Percentiles rank a stretch among this genome's conserved stretches.
phyloP scores from a whole-genome alignment of 30 jellyfish, hydroid and myxozoan genomes.

The Aurelia sp. region DNA sequence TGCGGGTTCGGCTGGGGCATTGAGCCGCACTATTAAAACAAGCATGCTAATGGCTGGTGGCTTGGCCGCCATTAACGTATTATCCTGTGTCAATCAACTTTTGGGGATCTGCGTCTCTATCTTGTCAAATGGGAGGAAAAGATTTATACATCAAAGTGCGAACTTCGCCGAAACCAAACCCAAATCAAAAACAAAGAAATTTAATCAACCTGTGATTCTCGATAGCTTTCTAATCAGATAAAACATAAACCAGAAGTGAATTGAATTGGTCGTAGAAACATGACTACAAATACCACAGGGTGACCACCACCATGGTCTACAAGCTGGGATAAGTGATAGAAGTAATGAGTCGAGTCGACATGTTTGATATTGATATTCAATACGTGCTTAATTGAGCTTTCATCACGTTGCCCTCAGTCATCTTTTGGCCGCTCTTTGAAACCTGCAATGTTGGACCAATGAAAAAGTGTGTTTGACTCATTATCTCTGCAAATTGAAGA shows the following conservation, averaged over 20 bases:
- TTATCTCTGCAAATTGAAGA: no score
- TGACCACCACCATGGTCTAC: not conserved
- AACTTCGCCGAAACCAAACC: constrained; percentile 34
- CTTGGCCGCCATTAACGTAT: constrained; percentile 70
- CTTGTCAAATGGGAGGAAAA: constrained; percentile 78
- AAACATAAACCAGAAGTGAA: constrained; percentile 12
- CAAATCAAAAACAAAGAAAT: constrained; percentile 30
- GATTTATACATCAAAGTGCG: constrained; percentile 8
- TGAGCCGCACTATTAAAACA: constrained; percentile 43
- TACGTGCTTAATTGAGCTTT: not conserved
- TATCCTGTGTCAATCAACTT: constrained; percentile 74
- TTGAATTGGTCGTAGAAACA: not conserved
- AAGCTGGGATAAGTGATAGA: no score
- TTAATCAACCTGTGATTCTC: constrained; percentile 34
- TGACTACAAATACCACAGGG: not conserved
- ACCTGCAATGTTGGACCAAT: no score
- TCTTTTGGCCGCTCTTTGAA: not conserved
- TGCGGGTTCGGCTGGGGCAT: constrained; percentile 5
- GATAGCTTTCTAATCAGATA: constrained; percentile 64
- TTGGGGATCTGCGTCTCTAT: constrained; percentile 52
- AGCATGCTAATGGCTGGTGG: constrained; percentile 73
- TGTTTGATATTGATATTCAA: not conserved
- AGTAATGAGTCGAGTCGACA: no score
- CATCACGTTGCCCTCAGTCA: not conserved
- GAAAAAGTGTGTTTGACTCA: no score